These are phyloP conservation scores for Ellobius talpinus DNA, from an alignment of 2,113 vertebrate genomes.

Conservation along the genomic window DNA sequence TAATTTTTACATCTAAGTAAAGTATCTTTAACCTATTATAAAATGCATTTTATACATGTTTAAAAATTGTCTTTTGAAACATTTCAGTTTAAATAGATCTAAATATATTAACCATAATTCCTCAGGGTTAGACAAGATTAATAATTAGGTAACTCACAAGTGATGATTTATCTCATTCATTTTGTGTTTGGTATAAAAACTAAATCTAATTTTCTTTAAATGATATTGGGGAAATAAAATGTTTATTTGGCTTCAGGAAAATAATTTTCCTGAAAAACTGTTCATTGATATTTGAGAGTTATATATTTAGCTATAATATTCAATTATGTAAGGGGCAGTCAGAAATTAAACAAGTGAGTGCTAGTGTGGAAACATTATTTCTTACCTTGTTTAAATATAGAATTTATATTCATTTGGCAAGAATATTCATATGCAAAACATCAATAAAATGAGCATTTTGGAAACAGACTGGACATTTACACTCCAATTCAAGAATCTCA, in stretches of 20 bases:
- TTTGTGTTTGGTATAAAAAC: constrained; percentile 11
- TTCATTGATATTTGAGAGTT: constrained; percentile 54
- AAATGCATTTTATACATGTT: background rate
- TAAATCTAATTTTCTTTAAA: constrained; percentile 50
- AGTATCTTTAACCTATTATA: background rate
- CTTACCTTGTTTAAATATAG: constrained; percentile 75
- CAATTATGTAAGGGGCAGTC: constrained; percentile 64
- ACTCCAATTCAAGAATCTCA: constrained; percentile 62
- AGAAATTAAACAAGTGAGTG: constrained; percentile 58
- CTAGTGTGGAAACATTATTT: constrained; percentile 63
- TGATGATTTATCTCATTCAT: background rate
- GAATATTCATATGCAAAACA: constrained; percentile 63
- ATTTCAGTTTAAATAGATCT: background rate
- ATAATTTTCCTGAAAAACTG: constrained; percentile 45
- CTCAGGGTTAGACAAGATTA: background rate
- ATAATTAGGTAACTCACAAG: background rate
- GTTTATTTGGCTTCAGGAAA: constrained; percentile 53
- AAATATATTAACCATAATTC: background rate
- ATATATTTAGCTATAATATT: constrained; percentile 63
- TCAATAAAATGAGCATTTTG: constrained; percentile 70
- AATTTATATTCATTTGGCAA: constrained; percentile 72
- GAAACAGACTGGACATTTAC: constrained; percentile 68
- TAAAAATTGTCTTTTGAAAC: background rate
- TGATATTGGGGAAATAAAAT: constrained; percentile 32
- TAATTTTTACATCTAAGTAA: background rate